Evolutionary conservation across 92 coral and sea anemone species (phyloP).

Genomic region (Galaxea fascicularis): DNA sequence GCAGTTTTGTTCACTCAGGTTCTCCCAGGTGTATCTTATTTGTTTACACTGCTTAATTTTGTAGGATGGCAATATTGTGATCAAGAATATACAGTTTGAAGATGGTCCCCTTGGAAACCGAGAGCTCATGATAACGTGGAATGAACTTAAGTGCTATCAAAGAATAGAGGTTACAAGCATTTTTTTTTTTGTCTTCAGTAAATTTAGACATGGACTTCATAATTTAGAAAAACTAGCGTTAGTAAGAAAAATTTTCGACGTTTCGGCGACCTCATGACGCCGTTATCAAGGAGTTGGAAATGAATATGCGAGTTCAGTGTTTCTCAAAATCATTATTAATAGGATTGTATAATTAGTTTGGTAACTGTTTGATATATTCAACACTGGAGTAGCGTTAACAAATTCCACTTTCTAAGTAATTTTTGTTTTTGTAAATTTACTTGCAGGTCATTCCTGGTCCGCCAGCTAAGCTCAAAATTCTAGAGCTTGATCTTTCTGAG

Average conservation of each 20-base stretch:
- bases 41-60: neutral
- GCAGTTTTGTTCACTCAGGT: neutral
- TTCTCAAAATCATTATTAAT: too few species aligned
- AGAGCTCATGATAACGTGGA: slow-evolving; percentile 83
- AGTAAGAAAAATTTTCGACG: too few species aligned
- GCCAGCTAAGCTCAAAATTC: slow-evolving; percentile 78
- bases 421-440: neutral
- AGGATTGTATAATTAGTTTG: neutral
- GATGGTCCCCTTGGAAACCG: slow-evolving; percentile 84
- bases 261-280: too few species aligned
- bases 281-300: too few species aligned
- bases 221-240: too few species aligned
- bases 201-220: too few species aligned
- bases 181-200: neutral
- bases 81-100: slow-evolving; percentile 91
- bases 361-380: too few species aligned
- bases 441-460: slow-evolving; percentile 88
- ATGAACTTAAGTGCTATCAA: slow-evolving; percentile 77
- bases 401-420: neutral
- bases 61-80: slow-evolving; percentile 85
- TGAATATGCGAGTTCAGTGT: too few species aligned
- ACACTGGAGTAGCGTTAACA: neutral
- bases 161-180: slow-evolving; percentile 78
- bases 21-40: neutral
- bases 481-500: slow-evolving; percentile 75